Conservation (phyloP, 2,113 vertebrate species). For the Coreoperca whiteheadi region DNA sequence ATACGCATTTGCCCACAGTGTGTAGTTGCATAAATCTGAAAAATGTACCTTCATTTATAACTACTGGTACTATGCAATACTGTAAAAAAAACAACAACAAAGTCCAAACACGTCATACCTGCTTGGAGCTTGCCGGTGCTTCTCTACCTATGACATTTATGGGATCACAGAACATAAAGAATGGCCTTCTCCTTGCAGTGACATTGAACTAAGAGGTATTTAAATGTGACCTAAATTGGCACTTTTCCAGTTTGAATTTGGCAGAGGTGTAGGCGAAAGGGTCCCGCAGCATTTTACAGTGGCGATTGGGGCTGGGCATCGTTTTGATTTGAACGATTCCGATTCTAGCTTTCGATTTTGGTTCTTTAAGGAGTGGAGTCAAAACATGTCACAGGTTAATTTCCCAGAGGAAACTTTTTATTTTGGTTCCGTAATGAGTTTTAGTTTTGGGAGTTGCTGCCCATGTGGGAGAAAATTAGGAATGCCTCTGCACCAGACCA, state of each 20-base stretch:
- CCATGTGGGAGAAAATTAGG: no score
- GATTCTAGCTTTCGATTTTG: no score
- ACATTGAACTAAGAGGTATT: slow-evolving; percentile 9
- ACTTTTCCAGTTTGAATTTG: not conserved
- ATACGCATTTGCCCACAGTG: not conserved
- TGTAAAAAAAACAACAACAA: not conserved
- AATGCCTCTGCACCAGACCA: no score
- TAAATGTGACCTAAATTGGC: slow-evolving; percentile 14
- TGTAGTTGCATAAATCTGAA: not conserved
- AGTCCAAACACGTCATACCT: not conserved
- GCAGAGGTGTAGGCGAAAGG: not conserved
- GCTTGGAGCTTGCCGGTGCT: not conserved
- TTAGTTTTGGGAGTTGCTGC: no score
- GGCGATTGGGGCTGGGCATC: no score
- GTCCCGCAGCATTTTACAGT: not conserved
- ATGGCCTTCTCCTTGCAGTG: not conserved
- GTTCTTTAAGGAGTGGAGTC: no score
- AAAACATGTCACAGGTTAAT: no score
- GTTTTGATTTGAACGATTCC: no score
- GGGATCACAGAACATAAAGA: not conserved
- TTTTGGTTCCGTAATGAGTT: no score
- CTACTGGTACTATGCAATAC: not conserved
- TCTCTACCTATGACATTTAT: not conserved
- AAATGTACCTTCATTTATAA: not conserved
- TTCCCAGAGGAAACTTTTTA: no score